Evolutionary conservation across 2,797 vertebrate genomes (phyloP), one percentile per base, ranked within the genome.

Genomic region (Crypturellus tataupa): DNA sequence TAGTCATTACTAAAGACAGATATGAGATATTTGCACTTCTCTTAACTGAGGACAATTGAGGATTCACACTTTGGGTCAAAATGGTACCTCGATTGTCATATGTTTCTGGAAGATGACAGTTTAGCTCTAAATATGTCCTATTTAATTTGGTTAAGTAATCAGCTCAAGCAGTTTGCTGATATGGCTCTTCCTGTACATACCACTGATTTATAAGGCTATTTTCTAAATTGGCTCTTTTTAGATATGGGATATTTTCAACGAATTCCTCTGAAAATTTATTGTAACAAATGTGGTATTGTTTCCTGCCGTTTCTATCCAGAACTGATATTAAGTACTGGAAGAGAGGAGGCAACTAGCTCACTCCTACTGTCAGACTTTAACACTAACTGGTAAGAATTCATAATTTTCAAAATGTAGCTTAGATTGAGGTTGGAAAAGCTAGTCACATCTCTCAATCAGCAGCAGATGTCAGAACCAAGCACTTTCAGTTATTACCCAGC

Each of bases 401-500:
- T 96, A 95, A 90, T 24, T 49, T 83, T 94, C 85, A 84, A 81
- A 93, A 95, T 69, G 33, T 76, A 76, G 73, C 83, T 96, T 87
- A 89, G 63, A 91, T 83, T 85, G 87, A 83, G 94, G 73, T 51
- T 95, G 85, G 80, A 91, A 90, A 80, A 92, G 47, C 69, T 69
- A 73, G 62, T 82, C 59, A 46, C 70, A 85, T 71, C 71, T 72
- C 71, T 67, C 92, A 96, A 95, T 79, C 81, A 94, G 94, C 92
- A 95, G 94, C 95, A 97, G 96, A 96, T 97, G 95, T 95, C 80
- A 55, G 85, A 90, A 62, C 39, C 63, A 62, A 92, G 65, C 64
- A 94, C 92, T 94, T 89, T 80, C 91, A 96, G 15, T 96, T 95
- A 95, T 93, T 94, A 92, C 85, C 92, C 93, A 87, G 80, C 89